Evolutionary conservation across 2,888 invertebrate species (phyloP), one percentile per base, ranked within the genome.

Genomic region (Dorcus hopei): DNA sequence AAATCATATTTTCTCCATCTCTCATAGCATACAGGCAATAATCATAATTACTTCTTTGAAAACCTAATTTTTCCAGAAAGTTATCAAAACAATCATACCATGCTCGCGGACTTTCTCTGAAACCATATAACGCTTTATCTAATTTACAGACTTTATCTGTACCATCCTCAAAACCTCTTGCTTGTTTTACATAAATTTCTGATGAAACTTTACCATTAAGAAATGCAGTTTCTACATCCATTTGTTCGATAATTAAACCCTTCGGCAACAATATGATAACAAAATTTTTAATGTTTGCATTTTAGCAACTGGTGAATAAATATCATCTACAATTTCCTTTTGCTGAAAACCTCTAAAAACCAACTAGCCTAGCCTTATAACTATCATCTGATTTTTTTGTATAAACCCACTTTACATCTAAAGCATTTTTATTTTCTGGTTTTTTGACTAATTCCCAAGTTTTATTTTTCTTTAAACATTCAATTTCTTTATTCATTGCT

Each of bases 321-420:
- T 43, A 14, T 57, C 49, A 3, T 57, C 57, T 7, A 57, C 38
- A 38, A 52, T 43, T 51, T 57, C 57, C 9, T 26, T 41, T 38
- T 52, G 57, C 16, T 57, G 51, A 52, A 57, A 58, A 14, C 58
- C 58, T 38, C 39, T 38, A 3, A 58, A n/a, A n/a, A n/a, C n/a
- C 47, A 6, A 58, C 53, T 53, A 42, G 43, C 61, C 58, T 57
- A 6, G 60, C 57, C 53, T 61, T 61, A 48, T 56, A 61, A 14
- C 5, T 38, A 16, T 23, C 14, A 11, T 58, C 42, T 50, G 19
- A 42, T 23, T 65, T 65, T 38, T 54, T 52, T 57, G 40, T 59
- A 52, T 59, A 62, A 23, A 65, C 59, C 59, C 61, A 65, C 43
- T 59, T 62, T 9, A 63, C 43, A 57, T 61, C 56, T 33, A 61